A percentile compares a stretch with the other conserved stretches of the same genome.
These are phyloP conservation scores for Eulacestoma nigropectus DNA, from an alignment of 2,113 vertebrate genomes.

Conservation along the genomic window DNA sequence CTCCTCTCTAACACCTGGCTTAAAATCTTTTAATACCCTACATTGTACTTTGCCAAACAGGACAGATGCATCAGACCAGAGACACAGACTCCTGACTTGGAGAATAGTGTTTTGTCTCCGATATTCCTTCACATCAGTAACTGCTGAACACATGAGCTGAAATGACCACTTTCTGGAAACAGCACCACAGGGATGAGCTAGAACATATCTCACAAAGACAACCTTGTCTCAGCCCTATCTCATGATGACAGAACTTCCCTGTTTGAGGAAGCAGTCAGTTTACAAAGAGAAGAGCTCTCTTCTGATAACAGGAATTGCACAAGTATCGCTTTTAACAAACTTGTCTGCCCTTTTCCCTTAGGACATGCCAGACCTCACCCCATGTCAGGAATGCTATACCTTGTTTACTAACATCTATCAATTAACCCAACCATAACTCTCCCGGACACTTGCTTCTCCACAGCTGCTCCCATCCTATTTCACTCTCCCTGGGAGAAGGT, in stretches of 20 bases:
- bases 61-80: background rate
- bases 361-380: rapidly evolving
- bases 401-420: background rate
- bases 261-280: conserved; percentile 37
- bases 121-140: background rate
- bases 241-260: background rate
- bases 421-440: background rate
- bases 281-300: background rate
- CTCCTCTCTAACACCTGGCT: background rate
- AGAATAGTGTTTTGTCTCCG: background rate
- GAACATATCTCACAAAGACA: background rate
- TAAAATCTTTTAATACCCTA: background rate
- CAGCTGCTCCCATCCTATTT: background rate
- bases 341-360: background rate
- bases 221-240: background rate
- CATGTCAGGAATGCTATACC: background rate
- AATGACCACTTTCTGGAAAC: background rate
- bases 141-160: background rate
- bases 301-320: background rate
- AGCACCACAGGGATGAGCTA: background rate
- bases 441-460: background rate
- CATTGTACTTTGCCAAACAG: background rate
- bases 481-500: background rate
- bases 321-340: background rate
- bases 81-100: background rate